Conservation (phyloP, 2,113 vertebrate species). For the Petroica traversi region DNA sequence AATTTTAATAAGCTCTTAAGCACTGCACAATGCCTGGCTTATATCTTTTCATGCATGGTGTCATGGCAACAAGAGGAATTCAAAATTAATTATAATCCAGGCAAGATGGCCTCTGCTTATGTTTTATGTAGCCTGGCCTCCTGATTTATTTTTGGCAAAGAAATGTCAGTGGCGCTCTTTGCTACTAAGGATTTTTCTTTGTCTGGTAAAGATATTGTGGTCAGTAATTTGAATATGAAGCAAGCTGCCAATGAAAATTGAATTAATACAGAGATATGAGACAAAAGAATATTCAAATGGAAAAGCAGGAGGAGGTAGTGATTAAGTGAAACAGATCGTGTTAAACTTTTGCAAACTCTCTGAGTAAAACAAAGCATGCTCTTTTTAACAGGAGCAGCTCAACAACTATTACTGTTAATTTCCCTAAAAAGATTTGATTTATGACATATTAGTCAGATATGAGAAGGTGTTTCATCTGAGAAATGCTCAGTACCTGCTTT, state of each 20-base stretch:
- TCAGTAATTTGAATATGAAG: not conserved
- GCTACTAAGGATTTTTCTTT: not conserved
- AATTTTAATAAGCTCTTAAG: not conserved
- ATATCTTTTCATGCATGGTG: slow-evolving; percentile 7
- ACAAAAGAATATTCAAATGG: not conserved
- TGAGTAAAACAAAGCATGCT: not conserved
- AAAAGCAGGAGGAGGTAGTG: not conserved
- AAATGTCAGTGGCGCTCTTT: not conserved
- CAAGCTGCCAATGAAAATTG: not conserved
- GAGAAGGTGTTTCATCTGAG: not conserved
- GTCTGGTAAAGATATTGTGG: not conserved
- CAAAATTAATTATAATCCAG: slow-evolving; percentile 26
- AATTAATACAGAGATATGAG: not conserved
- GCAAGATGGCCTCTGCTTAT: not conserved
- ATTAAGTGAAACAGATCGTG: not conserved
- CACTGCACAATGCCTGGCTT: not conserved
- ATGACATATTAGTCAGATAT: not conserved
- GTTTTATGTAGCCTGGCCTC: not conserved
- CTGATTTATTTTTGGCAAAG: not conserved
- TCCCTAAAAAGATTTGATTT: not conserved
- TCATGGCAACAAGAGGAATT: slow-evolving; percentile 52
- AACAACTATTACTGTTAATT: not conserved
- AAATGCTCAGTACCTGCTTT: not conserved
- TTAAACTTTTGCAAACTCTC: not conserved
- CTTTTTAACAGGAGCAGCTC: not conserved